Conservation (phyloP, 2,888 invertebrate species). For the Melanostoma mellinum region DNA sequence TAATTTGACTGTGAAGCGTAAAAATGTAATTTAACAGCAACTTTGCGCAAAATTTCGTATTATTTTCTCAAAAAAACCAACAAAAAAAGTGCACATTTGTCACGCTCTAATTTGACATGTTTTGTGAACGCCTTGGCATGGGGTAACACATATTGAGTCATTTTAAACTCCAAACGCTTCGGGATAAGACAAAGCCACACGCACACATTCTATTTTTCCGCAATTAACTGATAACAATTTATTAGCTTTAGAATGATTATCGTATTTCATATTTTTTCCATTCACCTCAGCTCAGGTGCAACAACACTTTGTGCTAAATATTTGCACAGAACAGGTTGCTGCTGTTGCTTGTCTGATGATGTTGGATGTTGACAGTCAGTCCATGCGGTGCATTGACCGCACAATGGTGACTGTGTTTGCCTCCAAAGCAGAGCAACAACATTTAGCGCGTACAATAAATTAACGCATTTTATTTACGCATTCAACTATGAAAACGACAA, state of each 20-base stretch:
- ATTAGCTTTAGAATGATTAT: conserved; percentile 11
- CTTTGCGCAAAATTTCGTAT: conserved; percentile 52
- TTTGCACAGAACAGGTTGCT: conserved; percentile 70
- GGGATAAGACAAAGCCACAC: conserved; percentile 7
- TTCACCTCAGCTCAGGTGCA: conserved; percentile 51
- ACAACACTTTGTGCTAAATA: conserved; percentile 50
- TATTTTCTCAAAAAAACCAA: conserved; percentile 10
- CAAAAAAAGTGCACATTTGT: conserved; percentile 19
- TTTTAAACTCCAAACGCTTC: conserved; percentile 12
- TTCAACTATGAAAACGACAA: background rate
- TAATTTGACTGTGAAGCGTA: conserved; percentile 30
- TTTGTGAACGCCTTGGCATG: conserved; percentile 42
- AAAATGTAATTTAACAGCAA: conserved; percentile 52
- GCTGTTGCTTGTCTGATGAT: background rate
- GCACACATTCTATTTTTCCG: conserved; percentile 1
- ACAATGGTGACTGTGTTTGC: conserved; percentile 24
- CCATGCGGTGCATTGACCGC: conserved; percentile 64
- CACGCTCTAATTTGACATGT: conserved; percentile 16
- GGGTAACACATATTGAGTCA: conserved; percentile 10
- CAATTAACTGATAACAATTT: conserved; percentile 53
- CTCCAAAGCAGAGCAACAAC: conserved; percentile 20
- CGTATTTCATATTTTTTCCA: conserved; percentile 18
- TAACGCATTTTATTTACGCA: conserved; percentile 43
- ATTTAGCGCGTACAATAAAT: conserved; percentile 43
- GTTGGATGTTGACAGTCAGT: conserved; percentile 56